Evolutionary conservation across 2,113 vertebrate genomes (phyloP).

Genomic region (Barnardius zonarius): DNA sequence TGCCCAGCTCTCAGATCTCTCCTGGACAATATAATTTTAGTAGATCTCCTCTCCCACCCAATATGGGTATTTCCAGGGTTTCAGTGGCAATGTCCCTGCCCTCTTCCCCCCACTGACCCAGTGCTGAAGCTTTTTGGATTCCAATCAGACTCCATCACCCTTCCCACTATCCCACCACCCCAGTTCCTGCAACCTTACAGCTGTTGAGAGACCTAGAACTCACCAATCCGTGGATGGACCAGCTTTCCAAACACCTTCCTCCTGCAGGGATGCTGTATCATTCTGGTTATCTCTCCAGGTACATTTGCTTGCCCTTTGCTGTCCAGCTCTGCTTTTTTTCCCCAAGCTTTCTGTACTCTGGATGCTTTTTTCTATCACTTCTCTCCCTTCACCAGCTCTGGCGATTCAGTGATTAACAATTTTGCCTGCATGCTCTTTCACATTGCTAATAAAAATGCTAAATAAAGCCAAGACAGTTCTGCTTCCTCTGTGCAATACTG

Average conservation of each 20-base stretch:
- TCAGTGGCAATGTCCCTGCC: neutral
- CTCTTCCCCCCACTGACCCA: neutral
- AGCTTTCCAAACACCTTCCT: neutral
- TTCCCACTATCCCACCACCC: neutral
- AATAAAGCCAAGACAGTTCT: neutral
- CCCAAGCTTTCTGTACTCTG: neutral
- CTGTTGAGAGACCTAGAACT: neutral
- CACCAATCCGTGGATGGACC: fast-evolving
- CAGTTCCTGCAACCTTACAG: neutral
- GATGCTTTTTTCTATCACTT: neutral
- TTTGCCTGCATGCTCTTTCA: neutral
- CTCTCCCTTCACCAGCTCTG: neutral
- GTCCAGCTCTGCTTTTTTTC: neutral
- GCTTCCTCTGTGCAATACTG: neutral
- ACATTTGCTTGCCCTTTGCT: neutral
- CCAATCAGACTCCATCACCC: neutral
- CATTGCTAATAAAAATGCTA: neutral
- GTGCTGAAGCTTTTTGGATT: neutral
- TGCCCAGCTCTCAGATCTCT: neutral
- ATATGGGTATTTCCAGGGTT: neutral
- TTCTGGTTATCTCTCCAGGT: neutral
- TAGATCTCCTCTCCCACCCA: fast-evolving
- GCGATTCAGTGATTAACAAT: neutral
- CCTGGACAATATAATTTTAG: neutral
- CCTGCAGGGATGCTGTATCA: neutral